Conservation (phyloP, 2,888 invertebrate species). For the Cephus pulcher region DNA sequence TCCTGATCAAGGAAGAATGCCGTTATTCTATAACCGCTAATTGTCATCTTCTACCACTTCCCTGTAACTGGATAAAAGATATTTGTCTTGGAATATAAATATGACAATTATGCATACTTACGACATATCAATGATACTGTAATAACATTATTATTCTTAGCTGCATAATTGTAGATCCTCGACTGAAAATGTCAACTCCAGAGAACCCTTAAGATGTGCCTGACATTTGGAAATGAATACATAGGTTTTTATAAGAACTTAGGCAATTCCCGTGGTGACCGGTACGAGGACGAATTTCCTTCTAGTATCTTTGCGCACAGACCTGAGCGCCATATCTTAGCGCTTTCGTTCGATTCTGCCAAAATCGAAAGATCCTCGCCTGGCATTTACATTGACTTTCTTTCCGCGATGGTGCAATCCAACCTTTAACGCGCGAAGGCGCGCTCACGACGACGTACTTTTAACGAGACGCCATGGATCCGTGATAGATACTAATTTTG, state of each 20-base stretch:
- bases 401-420: conserved; percentile 7
- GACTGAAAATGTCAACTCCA: background rate
- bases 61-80: background rate
- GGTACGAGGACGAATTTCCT: too few relatives aligned
- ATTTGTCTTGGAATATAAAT: background rate
- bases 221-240: background rate
- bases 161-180: background rate
- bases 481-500: too few relatives aligned
- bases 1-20: background rate
- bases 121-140: background rate
- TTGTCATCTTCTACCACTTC: background rate
- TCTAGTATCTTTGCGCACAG: background rate
- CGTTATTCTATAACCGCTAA: background rate
- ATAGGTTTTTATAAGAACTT: background rate
- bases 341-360: conserved; percentile 1
- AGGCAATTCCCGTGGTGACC: background rate
- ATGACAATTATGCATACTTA: background rate
- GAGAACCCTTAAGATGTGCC: background rate
- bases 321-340: background rate
- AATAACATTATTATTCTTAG: background rate
- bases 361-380: conserved; percentile 6
- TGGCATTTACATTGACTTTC: conserved; percentile 10
- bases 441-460: background rate
- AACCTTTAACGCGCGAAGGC: conserved; percentile 2
- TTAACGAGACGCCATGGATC: too few relatives aligned